Percentiles rank a stretch among this genome's conserved stretches.
phyloP scores from a whole-genome alignment of 2,797 vertebrate genomes.

The Lycodopsis pacificus region DNA sequence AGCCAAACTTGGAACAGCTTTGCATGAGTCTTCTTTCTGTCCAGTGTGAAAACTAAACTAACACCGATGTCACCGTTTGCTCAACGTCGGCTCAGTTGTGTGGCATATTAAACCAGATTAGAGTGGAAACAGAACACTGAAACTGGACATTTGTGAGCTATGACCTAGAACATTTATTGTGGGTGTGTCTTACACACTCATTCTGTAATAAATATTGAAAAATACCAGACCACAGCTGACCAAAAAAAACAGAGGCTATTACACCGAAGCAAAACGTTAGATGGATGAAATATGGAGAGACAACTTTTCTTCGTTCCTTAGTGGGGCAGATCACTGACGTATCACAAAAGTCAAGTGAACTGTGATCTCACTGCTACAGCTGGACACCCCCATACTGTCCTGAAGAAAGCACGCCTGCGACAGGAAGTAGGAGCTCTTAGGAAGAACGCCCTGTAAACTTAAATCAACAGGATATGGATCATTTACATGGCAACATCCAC shows the following conservation, averaged over 20 bases:
- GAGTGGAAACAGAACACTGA: conserved; percentile 27
- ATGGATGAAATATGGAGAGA: background rate
- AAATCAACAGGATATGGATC: conserved; percentile 72
- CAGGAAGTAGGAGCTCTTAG: conserved; percentile 68
- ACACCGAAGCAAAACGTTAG: background rate
- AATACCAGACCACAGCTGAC: conserved; percentile 9
- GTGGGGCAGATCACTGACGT: background rate
- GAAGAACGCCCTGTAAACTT: conserved; percentile 61
- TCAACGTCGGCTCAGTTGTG: conserved; percentile 24
- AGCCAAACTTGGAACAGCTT: conserved; percentile 27
- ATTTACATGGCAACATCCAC: conserved; percentile 58
- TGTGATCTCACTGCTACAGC: conserved; percentile 7
- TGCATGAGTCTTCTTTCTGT: conserved; percentile 43
- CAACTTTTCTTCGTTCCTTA: background rate
- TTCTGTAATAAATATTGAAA: conserved; percentile 36
- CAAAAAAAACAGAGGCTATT: background rate
- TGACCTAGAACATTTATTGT: conserved; percentile 59
- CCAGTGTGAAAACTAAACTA: conserved; percentile 24
- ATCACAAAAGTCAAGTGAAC: conserved; percentile 6
- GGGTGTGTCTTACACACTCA: conserved; percentile 43
- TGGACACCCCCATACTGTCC: background rate
- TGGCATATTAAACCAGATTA: conserved; percentile 58
- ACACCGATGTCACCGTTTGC: conserved; percentile 50
- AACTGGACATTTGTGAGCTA: conserved; percentile 39
- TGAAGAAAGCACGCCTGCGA: conserved; percentile 21